These are phyloP conservation scores for Brotogeris chrysoptera DNA, from an alignment of 2,797 vertebrate genomes.

Conservation along the genomic window DNA sequence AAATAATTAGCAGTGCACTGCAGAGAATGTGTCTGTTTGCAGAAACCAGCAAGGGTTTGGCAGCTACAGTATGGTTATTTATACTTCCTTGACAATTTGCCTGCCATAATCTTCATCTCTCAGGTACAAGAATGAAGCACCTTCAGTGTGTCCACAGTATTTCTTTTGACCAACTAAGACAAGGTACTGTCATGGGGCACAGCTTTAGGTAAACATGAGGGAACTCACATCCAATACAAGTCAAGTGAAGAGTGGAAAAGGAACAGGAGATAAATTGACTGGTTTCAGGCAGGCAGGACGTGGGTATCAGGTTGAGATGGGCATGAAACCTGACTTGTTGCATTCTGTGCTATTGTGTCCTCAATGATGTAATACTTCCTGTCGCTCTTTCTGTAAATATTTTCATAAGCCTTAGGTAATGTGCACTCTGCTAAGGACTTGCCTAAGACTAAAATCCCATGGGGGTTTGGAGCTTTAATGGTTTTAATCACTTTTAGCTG, in stretches of 20 bases:
- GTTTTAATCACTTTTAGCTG: background rate
- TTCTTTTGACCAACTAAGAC: background rate
- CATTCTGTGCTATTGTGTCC: background rate
- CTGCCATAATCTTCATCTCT: background rate
- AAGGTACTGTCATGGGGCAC: background rate
- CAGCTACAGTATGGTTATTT: background rate
- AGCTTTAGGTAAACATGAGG: background rate
- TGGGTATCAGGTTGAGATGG: rapidly evolving
- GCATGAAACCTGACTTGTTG: background rate
- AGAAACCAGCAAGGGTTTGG: background rate
- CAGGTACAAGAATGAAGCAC: background rate
- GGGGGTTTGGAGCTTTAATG: background rate
- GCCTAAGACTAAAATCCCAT: background rate
- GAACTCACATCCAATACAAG: background rate
- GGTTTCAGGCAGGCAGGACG: background rate
- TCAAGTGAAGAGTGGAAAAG: background rate
- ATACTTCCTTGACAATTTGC: background rate
- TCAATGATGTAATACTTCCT: background rate
- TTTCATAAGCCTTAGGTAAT: slow-evolving; percentile 21
- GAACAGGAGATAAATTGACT: background rate
- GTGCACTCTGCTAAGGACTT: background rate
- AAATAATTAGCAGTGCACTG: background rate
- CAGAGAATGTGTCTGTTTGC: background rate
- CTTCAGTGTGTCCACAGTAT: background rate
- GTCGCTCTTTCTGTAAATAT: background rate